These are phyloP conservation scores for Streblospio benedicti DNA, from an alignment of 1,140 invertebrate species.

Conservation along the genomic window DNA sequence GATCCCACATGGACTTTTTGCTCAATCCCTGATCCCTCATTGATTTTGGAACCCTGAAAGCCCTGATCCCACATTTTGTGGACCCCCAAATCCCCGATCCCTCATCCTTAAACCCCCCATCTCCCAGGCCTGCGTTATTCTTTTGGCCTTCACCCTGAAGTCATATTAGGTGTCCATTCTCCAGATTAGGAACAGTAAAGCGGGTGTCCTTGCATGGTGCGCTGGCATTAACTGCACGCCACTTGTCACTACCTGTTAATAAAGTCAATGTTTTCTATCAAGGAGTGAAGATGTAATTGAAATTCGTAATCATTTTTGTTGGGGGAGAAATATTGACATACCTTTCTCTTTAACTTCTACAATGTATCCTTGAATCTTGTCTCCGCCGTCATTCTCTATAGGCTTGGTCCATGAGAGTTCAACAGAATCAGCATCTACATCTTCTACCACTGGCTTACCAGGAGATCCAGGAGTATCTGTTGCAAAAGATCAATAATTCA, in stretches of 20 bases:
- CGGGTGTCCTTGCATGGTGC: conserved; percentile 75
- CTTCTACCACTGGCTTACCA: conserved; percentile 66
- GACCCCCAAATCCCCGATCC: too few relatives aligned
- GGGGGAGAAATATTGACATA: too few relatives aligned
- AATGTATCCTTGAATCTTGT: conserved; percentile 86
- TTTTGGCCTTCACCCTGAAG: conserved; percentile 87
- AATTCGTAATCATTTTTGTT: too few relatives aligned
- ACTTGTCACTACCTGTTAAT: conserved; percentile 61
- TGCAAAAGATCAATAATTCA: too few relatives aligned
- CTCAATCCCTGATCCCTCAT: too few relatives aligned
- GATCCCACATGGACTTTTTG: too few relatives aligned
- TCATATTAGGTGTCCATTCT: conserved; percentile 89
- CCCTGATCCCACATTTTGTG: too few relatives aligned
- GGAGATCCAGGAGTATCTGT: conserved; percentile 61
- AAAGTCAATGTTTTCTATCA: too few relatives aligned
- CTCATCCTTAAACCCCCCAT: too few relatives aligned
- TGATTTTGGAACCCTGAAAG: too few relatives aligned
- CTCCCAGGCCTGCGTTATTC: too few relatives aligned
- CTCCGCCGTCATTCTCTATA: conserved; percentile 83
- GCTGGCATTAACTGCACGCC: conserved; percentile 69
- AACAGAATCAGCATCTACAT: conserved; percentile 69
- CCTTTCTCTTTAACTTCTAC: conserved; percentile 50
- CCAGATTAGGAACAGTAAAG: conserved; percentile 65
- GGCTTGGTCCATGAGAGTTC: conserved; percentile 80
- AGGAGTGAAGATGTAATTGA: too few relatives aligned